These are phyloP conservation scores for Ctenochaetus hawaiiensis DNA, from an alignment of 2,797 vertebrate genomes.

Conservation along the genomic window DNA sequence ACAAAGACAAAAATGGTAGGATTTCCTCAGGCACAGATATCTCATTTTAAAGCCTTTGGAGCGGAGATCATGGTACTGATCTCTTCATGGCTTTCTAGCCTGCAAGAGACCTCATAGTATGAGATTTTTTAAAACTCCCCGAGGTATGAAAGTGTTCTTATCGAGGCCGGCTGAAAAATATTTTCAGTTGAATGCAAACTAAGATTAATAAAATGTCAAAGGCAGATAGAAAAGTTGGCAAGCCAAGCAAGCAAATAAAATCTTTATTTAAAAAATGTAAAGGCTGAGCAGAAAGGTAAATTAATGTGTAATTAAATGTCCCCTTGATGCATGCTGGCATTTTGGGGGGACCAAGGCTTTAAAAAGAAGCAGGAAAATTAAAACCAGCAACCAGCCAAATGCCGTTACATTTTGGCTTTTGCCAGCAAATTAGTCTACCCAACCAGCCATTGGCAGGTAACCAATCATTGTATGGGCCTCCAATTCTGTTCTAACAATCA, in stretches of 20 bases:
- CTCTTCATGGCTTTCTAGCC: slow-evolving; percentile 22
- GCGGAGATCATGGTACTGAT: slow-evolving; percentile 41
- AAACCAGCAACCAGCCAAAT: slow-evolving; percentile 63
- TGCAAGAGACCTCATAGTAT: slow-evolving; percentile 12
- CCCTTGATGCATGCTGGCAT: slow-evolving; percentile 57
- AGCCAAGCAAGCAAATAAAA: slow-evolving; percentile 19
- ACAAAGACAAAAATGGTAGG: slow-evolving; percentile 35
- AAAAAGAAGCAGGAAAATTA: slow-evolving; percentile 60
- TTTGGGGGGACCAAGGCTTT: slow-evolving; percentile 49
- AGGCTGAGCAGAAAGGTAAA: slow-evolving; percentile 39
- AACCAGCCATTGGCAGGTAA: slow-evolving; percentile 65
- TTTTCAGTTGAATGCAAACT: slow-evolving; percentile 26
- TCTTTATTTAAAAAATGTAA: neutral
- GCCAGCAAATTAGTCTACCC: slow-evolving; percentile 60
- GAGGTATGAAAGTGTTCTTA: neutral
- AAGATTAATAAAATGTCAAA: slow-evolving; percentile 29
- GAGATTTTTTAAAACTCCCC: neutral
- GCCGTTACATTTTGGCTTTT: slow-evolving; percentile 51
- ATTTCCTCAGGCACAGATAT: slow-evolving; percentile 46
- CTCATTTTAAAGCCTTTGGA: slow-evolving; percentile 42
- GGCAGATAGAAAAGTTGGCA: slow-evolving; percentile 5
- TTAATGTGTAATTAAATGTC: slow-evolving; percentile 64
- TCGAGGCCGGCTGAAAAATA: neutral
- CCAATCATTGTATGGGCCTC: slow-evolving; percentile 60
- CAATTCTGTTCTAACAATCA: slow-evolving; percentile 52